Base-by-base conservation (phyloP, 64 coral and sea anemone species). In the Pachyseris speciosa region DNA sequence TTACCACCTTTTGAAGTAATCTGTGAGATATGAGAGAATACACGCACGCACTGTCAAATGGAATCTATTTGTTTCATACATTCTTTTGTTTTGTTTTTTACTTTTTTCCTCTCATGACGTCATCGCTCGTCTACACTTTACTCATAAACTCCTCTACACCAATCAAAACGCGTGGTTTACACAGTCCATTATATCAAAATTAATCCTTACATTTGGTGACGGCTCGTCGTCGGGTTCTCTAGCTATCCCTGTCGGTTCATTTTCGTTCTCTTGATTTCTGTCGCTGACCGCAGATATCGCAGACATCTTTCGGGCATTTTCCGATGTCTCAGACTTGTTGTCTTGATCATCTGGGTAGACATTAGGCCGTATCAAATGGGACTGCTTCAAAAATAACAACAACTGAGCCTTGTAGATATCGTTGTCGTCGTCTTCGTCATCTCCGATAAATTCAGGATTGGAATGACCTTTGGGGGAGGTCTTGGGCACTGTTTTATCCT, bases 391-490 rank as follows among this genome's bases (percentile, higher is more conserved):
- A 60, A 91, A 91, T 40, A 91, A 57, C 52, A 91, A 31, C 44
- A 91, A 19, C 61, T 91, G 88, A 25, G 63, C 75, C 43, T 91
- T 91, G 43, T 91, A 91, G 42, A 91, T 83, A 27, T 91, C 88
- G 20, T 91, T 78, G 8, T 70, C 69, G 17, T 60, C 88, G 45
- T 76, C 66, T 29, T 91, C 40, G 17, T 80, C 72, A 51, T 89
- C 69, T 11, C 33, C 48, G 16, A 91, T 83, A 78, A 91, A 91
- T 83, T 91, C 88, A 20, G 88, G 88, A n/a, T 91, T 70, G 7
- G 33, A 25, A 5, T 91, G 40, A 15, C 75, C 76, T 29, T 80
- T 52, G 10, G 43, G 65, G 32, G n/a, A 52, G 20, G 66, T 0
- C 42, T 32, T 53, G 37, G 30, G 48, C 4, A 57, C 34, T 44